Conservation (phyloP, 92 coral and sea anemone species). For the Actinostola sp. region DNA sequence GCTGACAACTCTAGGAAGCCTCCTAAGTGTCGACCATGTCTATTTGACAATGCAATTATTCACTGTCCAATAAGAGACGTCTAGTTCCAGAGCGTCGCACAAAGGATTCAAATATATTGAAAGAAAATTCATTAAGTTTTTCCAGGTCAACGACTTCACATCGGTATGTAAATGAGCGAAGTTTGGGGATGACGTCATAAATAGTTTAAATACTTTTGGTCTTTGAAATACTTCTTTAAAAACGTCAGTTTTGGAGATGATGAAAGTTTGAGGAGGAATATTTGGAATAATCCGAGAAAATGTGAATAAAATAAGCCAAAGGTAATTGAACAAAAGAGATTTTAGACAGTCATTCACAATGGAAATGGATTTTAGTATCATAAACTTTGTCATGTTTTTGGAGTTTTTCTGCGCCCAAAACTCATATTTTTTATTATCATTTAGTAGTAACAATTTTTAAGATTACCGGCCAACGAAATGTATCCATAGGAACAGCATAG, state of each 20-base stretch:
- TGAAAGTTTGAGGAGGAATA: too few relatives aligned
- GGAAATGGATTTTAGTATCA: too few relatives aligned
- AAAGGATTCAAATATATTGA: not conserved
- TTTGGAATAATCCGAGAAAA: too few relatives aligned
- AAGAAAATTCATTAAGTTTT: constrained; percentile 17
- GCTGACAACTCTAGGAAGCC: not conserved
- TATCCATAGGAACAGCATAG: too few relatives aligned
- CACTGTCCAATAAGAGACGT: not conserved
- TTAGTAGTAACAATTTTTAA: too few relatives aligned
- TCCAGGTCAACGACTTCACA: constrained; percentile 6
- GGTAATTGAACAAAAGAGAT: too few relatives aligned
- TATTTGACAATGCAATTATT: not conserved
- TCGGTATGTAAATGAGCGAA: constrained; percentile 6
- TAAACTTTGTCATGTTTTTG: too few relatives aligned
- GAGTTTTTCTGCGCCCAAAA: too few relatives aligned
- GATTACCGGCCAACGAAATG: too few relatives aligned
- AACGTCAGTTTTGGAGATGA: not conserved
- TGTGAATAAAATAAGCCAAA: too few relatives aligned
- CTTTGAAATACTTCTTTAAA: not conserved
- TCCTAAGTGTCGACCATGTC: not conserved
- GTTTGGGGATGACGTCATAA: not conserved
- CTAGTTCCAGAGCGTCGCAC: constrained; percentile 8
- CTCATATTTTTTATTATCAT: too few relatives aligned
- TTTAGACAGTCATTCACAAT: too few relatives aligned
- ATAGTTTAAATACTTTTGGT: constrained; percentile 1